A percentile compares a stretch with the other conserved stretches of the same genome.
Evolutionary conservation across 2,888 invertebrate species (phyloP).

Genomic region (Phania funesta): DNA sequence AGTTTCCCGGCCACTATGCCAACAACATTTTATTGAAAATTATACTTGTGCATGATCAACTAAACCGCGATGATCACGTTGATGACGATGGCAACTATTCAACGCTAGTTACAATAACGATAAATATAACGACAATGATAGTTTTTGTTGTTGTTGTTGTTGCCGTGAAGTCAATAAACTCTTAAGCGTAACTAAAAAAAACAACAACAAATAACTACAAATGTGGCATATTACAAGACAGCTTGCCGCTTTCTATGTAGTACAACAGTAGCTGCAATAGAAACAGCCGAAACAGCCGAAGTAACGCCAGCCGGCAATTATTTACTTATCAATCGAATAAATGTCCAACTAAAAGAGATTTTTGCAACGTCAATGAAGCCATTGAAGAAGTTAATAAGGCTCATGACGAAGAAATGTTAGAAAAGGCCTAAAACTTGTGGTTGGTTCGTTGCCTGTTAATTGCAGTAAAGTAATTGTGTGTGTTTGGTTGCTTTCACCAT

Average conservation of each 20-base stretch:
- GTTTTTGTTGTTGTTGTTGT: neutral
- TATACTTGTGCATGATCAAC: slow-evolving; percentile 34
- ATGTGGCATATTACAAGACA: slow-evolving; percentile 63
- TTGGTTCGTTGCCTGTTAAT: slow-evolving; percentile 51
- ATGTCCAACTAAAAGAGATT: slow-evolving; percentile 46
- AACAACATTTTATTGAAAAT: slow-evolving; percentile 67
- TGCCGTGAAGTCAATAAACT: slow-evolving; percentile 61
- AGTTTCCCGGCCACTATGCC: slow-evolving; percentile 78
- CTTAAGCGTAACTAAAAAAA: slow-evolving; percentile 49
- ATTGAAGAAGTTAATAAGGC: slow-evolving; percentile 5
- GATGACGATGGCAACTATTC: neutral
- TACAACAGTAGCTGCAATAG: slow-evolving; percentile 28
- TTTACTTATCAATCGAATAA: slow-evolving; percentile 30
- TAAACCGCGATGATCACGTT: slow-evolving; percentile 31
- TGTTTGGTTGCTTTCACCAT: neutral
- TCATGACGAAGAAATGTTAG: slow-evolving; percentile 40
- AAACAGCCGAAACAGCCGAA: slow-evolving; percentile 1
- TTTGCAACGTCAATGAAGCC: slow-evolving; percentile 19
- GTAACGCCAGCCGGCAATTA: neutral
- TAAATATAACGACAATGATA: neutral
- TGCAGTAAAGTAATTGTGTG: slow-evolving; percentile 43
- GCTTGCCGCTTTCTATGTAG: slow-evolving; percentile 50
- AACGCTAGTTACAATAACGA: slow-evolving; percentile 3
- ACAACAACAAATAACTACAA: slow-evolving; percentile 22
- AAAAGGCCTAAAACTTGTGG: slow-evolving; percentile 8